phyloP scores from a whole-genome alignment of 2,113 vertebrate species.

The Calonectris borealis region DNA sequence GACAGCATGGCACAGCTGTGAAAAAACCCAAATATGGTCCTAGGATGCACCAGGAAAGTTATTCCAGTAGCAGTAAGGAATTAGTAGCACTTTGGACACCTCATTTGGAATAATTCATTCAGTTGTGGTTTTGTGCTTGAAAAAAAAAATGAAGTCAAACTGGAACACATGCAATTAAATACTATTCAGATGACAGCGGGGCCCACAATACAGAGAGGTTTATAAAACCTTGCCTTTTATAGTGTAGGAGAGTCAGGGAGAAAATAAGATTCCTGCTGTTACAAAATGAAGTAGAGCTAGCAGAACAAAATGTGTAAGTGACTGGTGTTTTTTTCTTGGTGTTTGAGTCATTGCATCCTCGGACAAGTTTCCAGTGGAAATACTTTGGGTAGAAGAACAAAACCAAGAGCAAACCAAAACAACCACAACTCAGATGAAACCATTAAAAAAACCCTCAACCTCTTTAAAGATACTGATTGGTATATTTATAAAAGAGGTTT shows the following conservation, averaged over 20 bases:
- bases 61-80: neutral
- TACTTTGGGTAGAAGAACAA: neutral
- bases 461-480: neutral
- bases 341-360: neutral
- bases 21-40: neutral
- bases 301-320: neutral
- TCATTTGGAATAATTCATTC: neutral
- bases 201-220: neutral
- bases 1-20: neutral
- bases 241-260: neutral
- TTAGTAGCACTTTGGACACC: neutral
- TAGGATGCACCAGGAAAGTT: neutral
- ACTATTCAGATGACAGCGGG: neutral
- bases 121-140: neutral
- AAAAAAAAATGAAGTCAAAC: neutral
- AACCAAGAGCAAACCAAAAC: neutral
- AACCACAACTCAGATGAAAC: neutral
- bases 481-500: neutral
- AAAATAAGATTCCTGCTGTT: constrained; percentile 7
- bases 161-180: neutral
- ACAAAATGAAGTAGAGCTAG: neutral
- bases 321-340: neutral
- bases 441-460: rapidly evolving
- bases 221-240: neutral
- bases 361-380: neutral